Percentiles rank a stretch among this genome's conserved stretches.
Conservation (phyloP, 2,113 vertebrate genomes). For the Psammodynastes pulverulentus region DNA sequence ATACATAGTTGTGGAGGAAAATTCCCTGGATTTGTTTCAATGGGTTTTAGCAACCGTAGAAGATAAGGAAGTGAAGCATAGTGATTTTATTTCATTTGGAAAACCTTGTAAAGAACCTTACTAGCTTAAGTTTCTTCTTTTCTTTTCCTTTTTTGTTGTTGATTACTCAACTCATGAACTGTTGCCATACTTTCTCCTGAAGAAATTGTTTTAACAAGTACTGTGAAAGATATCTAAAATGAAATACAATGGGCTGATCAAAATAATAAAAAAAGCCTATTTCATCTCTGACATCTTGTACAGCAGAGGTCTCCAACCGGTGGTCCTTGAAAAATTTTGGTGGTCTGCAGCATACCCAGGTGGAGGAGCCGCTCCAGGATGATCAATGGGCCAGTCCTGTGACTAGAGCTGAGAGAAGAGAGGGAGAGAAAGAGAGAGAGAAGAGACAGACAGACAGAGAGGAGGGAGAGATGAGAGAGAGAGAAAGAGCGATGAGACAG, state of each 20-base stretch:
- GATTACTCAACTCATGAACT: not conserved
- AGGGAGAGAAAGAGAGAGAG: too few species aligned
- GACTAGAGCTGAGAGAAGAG: too few species aligned
- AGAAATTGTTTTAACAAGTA: not conserved
- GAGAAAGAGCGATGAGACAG: too few species aligned
- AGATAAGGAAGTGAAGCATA: not conserved
- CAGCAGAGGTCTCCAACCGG: too few species aligned
- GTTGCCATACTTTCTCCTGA: not conserved
- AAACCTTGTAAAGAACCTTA: not conserved
- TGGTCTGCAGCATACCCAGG: too few species aligned
- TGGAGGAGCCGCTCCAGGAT: too few species aligned
- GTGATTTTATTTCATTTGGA: not conserved
- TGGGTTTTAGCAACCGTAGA: not conserved
- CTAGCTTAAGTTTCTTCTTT: not conserved
- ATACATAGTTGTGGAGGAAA: not conserved
- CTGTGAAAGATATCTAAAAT: not conserved
- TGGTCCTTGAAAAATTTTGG: too few species aligned
- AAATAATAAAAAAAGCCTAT: not conserved
- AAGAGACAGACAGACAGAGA: too few species aligned
- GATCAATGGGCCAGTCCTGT: too few species aligned
- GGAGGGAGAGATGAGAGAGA: too few species aligned
- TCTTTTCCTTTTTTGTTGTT: not conserved
- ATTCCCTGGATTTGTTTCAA: not conserved
- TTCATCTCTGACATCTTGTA: not conserved
- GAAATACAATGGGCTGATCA: not conserved